Percentiles rank a stretch among this genome's conserved stretches.
phyloP scores from a whole-genome alignment of 2,888 invertebrate species.

The Gastracanthus pulcherrimus region DNA sequence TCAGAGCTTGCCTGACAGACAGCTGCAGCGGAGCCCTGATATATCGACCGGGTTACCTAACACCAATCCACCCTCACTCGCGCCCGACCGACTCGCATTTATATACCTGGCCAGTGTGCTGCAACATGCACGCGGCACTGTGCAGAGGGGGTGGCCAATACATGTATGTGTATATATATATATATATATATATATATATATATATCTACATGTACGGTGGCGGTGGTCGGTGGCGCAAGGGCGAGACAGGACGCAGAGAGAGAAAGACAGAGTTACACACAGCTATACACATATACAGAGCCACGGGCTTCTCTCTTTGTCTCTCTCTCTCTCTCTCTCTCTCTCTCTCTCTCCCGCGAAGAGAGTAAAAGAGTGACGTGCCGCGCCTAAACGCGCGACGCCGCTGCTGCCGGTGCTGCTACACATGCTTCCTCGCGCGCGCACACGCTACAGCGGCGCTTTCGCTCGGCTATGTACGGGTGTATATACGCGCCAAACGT shows the following conservation, averaged over 20 bases:
- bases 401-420: background rate
- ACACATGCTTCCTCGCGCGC: conserved; percentile 32
- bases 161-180: background rate
- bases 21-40: conserved; percentile 76
- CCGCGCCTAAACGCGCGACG: conserved; percentile 44
- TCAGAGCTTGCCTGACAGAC: conserved; percentile 72
- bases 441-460: background rate
- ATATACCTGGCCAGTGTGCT: conserved; percentile 65
- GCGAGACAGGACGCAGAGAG: background rate
- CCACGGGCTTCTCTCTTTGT: too few species aligned
- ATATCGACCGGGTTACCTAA: conserved; percentile 76
- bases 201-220: too few species aligned
- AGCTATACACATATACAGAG: too few species aligned
- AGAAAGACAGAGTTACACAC: conserved; percentile 4
- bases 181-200: background rate
- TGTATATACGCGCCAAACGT: conserved; percentile 32
- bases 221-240: background rate
- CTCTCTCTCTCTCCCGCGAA: too few species aligned
- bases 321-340: too few species aligned
- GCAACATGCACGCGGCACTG: background rate
- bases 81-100: conserved; percentile 59
- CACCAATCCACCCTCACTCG: conserved; percentile 62
- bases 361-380: conserved; percentile 49
- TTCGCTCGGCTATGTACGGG: background rate
- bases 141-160: background rate